phyloP scores from a whole-genome alignment of 2,888 invertebrate species.

The Oegoconia quadripuncta region DNA sequence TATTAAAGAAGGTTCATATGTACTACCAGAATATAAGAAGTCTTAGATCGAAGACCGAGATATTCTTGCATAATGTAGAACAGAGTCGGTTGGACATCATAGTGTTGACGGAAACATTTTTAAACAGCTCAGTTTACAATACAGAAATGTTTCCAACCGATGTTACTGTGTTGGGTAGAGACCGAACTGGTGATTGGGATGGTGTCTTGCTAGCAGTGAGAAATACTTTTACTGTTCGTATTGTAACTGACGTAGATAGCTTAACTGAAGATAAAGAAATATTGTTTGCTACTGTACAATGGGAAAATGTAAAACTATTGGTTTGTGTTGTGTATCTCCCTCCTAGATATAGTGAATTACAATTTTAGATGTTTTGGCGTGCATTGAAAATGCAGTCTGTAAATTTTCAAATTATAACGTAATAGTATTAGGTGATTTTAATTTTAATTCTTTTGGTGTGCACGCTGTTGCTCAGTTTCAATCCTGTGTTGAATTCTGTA shows the following conservation, averaged over 20 bases:
- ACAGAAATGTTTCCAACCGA: conserved; percentile 9
- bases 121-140: conserved; percentile 7
- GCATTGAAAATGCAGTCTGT: conserved; percentile 5
- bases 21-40: conserved; percentile 13
- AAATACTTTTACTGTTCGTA: neutral
- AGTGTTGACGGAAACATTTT: conserved; percentile 10
- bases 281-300: neutral
- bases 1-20: no score
- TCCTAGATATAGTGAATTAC: conserved; percentile 3
- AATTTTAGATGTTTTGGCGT: conserved; percentile 2
- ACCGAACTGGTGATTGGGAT: conserved; percentile 9
- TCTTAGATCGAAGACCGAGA: conserved; percentile 7
- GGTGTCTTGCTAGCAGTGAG: conserved; percentile 7
- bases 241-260: conserved; percentile 1
- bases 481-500: neutral
- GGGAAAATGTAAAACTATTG: conserved; percentile 3
- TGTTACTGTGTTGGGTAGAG: conserved; percentile 2
- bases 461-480: neutral
- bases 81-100: conserved; percentile 2
- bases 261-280: conserved; percentile 1
- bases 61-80: conserved; percentile 3
- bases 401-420: neutral
- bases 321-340: conserved; percentile 5
- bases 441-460: conserved; percentile 1
- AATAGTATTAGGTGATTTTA: conserved; percentile 1